Conservation (phyloP, 1,140 invertebrate species). For the Gryllus bimaculatus region DNA sequence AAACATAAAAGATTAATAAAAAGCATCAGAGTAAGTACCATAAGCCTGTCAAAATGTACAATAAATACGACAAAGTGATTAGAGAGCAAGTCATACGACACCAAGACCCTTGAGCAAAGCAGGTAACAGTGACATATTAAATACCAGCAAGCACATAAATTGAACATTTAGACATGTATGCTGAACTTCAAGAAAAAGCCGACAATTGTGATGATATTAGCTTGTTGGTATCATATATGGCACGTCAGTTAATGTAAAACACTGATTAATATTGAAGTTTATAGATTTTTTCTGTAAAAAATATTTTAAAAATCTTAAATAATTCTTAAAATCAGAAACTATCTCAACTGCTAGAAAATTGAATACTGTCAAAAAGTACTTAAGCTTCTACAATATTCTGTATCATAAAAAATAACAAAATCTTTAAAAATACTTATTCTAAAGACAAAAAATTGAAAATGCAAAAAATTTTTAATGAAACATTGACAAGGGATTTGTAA, state of each 20-base stretch:
- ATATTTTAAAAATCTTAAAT: neutral
- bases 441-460: constrained; percentile 10
- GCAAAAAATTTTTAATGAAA: neutral
- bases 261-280: neutral
- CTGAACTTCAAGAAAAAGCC: neutral
- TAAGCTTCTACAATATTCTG: neutral
- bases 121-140: neutral
- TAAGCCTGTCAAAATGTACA: constrained; percentile 22
- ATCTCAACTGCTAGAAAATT: neutral
- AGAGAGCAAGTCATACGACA: constrained; percentile 3
- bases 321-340: neutral
- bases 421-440: neutral
- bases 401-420: neutral
- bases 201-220: neutral
- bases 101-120: neutral
- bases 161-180: neutral
- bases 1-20: constrained; percentile 23
- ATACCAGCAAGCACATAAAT: neutral
- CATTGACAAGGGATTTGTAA: too few species aligned
- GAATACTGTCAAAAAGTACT: neutral
- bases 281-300: neutral
- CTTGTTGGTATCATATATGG: neutral
- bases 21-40: constrained; percentile 23
- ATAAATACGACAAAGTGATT: constrained; percentile 7
- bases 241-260: neutral